These are phyloP conservation scores for Apaloderma vittatum DNA, from an alignment of 2,113 vertebrate genomes.

Conservation along the genomic window DNA sequence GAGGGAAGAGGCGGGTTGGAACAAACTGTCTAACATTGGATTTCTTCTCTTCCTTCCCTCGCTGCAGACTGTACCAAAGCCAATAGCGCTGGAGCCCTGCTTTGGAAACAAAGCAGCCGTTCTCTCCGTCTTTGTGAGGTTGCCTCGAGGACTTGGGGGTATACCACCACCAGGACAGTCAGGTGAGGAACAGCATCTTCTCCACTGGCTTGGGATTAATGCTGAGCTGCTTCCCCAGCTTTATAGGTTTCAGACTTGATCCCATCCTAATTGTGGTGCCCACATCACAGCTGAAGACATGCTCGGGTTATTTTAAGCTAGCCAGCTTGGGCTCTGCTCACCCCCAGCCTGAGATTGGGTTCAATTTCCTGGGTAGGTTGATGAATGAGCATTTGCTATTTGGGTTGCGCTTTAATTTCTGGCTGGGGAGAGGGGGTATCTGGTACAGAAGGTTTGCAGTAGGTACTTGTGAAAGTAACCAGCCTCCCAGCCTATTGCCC, in stretches of 20 bases:
- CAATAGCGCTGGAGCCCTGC: slow-evolving; percentile 97
- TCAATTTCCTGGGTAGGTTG: neutral
- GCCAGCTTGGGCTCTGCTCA: neutral
- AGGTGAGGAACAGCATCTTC: slow-evolving; percentile 75
- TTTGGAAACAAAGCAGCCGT: slow-evolving; percentile 97
- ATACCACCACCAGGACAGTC: slow-evolving; percentile 98
- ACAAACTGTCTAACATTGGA: neutral
- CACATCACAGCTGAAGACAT: neutral
- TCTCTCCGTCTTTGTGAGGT: slow-evolving; percentile 95
- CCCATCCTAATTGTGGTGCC: neutral
- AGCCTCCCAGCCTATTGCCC: neutral
- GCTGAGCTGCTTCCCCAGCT: neutral
- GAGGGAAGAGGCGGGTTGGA: neutral
- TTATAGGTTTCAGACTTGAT: neutral
- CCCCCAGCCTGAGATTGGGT: neutral
- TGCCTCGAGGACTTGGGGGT: slow-evolving; percentile 92
- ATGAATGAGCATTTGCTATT: neutral
- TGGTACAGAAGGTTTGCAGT: neutral
- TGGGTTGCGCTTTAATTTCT: neutral
- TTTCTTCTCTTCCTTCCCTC: neutral
- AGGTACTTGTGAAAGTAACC: neutral
- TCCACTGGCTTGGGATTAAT: neutral
- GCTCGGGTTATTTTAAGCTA: neutral
- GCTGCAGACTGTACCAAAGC: slow-evolving; percentile 91
- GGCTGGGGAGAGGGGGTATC: neutral